Evolutionary conservation across 2,888 invertebrate genomes (phyloP), one percentile per base, ranked within the genome.

Genomic region (Ischnus inquisitorius): DNA sequence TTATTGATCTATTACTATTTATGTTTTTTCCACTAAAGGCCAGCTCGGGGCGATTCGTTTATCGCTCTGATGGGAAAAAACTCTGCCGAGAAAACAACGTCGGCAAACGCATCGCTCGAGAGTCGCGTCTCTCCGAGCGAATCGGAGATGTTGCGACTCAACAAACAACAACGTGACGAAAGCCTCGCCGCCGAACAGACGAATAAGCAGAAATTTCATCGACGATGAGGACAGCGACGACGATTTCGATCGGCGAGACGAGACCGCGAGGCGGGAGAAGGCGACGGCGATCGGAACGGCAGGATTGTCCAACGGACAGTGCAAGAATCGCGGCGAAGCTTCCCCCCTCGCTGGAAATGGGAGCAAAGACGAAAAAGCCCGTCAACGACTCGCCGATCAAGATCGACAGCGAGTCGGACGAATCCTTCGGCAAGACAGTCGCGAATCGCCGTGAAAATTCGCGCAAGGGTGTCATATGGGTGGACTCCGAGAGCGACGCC

Each of bases 181-280:
- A 51, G 71, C 39, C n/a, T 60, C 22, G 14, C 14, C 57, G 65
- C 75, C 48, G 1, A 81, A 67, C 22, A 65, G 79, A 34, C 69
- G 79, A 67, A 60, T 82, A 1, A 34, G 3, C 57, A 67, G 48
- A n/a, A 48, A 51, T 72, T 79, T 88, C 39, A 81, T 83, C 67
- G 19, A 65, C 2, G 85, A 84, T 14, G 88, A 88, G 1, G 89
- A 88, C 3, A 89, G 88, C 34, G 90, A 90, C 6, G 85, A 87
- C 8, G 84, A 84, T 12, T 5, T 25, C 3, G 81, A 75, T 1
- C 43, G 62, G 0, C 69, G 57, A 10, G 69, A 62, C 3, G 79
- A 71, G 16, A 43, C 14, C 14, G 14, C 28, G 28, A 25, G 2
- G 19, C 22, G 46, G 12, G 12, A 12, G 3, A 3, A 8, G 46